phyloP scores from a whole-genome alignment of 2,797 vertebrate genomes.

The Miichthys miiuy region DNA sequence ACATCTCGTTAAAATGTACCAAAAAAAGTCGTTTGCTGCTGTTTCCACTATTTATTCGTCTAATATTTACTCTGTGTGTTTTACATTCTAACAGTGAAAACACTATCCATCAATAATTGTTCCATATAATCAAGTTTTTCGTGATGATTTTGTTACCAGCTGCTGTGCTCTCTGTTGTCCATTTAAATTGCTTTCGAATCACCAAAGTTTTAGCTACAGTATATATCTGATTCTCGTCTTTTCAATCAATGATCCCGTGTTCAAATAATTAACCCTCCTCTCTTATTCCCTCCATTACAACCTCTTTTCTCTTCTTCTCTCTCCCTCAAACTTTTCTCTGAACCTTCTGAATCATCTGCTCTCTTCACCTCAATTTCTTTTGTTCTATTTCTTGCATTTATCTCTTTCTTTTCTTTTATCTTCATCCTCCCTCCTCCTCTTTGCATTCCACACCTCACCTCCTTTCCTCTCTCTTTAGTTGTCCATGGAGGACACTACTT shows the following conservation, averaged over 20 bases:
- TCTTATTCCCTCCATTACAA: conserved; percentile 55
- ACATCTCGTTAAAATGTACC: not conserved
- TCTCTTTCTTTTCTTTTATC: conserved; percentile 23
- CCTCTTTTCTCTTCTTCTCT: conserved; percentile 31
- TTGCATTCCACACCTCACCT: not conserved
- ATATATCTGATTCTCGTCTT: conserved; percentile 17
- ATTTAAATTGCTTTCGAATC: conserved; percentile 27
- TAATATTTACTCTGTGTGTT: not conserved
- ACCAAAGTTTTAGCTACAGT: not conserved
- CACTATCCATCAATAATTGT: not conserved
- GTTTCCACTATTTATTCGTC: not conserved
- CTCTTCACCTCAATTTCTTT: conserved; percentile 45
- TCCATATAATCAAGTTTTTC: not conserved
- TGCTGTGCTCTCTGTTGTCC: not conserved
- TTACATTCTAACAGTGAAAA: not conserved
- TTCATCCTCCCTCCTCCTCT: not conserved
- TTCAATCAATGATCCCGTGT: conserved; percentile 39
- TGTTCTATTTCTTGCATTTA: conserved; percentile 8
- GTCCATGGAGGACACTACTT: conserved; percentile 99
- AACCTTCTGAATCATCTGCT: conserved; percentile 50
- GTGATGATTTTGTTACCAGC: not conserved
- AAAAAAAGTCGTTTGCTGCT: too few relatives aligned
- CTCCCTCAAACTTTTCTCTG: conserved; percentile 47
- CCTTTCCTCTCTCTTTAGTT: conserved; percentile 80
- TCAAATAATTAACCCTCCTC: conserved; percentile 58